Percentiles rank a stretch among this genome's conserved stretches.
These are phyloP conservation scores for Epinotia ramella DNA, from an alignment of 2,888 invertebrate genomes.

Conservation along the genomic window DNA sequence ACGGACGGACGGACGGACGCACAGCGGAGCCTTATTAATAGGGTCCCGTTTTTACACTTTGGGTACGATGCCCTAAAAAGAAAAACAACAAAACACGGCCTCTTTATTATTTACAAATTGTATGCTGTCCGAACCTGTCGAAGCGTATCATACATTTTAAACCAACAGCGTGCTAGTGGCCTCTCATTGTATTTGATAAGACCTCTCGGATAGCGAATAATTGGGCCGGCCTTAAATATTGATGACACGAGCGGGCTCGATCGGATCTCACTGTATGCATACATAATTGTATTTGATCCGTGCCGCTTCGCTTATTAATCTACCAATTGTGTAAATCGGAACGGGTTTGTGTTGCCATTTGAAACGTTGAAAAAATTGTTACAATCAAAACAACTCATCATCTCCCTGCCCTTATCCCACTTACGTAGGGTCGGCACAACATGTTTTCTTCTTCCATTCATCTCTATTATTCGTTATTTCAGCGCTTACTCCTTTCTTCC, in stretches of 20 bases:
- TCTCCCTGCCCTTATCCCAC: too few species aligned
- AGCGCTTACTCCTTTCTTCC: too few species aligned
- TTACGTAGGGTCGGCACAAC: too few species aligned
- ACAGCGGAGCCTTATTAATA: too few species aligned
- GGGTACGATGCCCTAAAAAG: too few species aligned
- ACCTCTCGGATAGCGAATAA: conserved; percentile 13
- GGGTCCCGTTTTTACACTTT: too few species aligned
- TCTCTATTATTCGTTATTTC: too few species aligned
- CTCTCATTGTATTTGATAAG: conserved; percentile 3
- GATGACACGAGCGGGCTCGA: conserved; percentile 12
- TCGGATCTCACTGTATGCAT: conserved; percentile 28
- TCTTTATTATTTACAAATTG: too few species aligned
- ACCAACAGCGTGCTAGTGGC: background rate
- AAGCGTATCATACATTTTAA: background rate
- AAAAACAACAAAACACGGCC: too few species aligned
- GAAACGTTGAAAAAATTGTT: background rate
- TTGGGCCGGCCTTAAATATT: conserved; percentile 27
- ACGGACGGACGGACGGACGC: too few species aligned
- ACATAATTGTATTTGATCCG: conserved; percentile 31
- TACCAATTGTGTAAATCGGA: conserved; percentile 13
- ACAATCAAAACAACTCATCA: background rate
- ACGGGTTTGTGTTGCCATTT: background rate
- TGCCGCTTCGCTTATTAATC: conserved; percentile 26
- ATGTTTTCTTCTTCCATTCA: too few species aligned
- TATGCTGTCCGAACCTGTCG: too few species aligned